Evolutionary conservation across 2,888 invertebrate genomes (phyloP), one percentile per base, ranked within the genome.

Genomic region (Hermaeophaga mercurialis): DNA sequence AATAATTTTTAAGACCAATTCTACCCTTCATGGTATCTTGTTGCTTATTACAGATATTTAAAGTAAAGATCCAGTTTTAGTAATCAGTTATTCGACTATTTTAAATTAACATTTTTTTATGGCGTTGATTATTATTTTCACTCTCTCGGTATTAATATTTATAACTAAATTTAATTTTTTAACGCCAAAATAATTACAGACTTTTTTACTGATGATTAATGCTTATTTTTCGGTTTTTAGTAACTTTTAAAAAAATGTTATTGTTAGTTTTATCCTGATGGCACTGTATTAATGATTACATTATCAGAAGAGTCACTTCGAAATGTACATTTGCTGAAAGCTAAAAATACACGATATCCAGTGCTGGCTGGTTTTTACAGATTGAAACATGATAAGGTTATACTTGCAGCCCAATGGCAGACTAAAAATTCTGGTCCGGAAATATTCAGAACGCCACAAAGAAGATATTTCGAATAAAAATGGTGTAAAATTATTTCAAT

Each of bases 41-140:
- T 97, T 43, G 90, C 92, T 73, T 97, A 97, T 78, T 97, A 89
- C 78, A 84, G 97, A 59, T 96, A 91, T 73, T 80, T 94, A 67
- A 85, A 93, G 83, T 92, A 77, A 33, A 14, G 14, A 52, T 44
- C 7, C 22, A n/a, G 8, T 46, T 12, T 22, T 22, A 41, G 26
- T 7, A n/a, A n/a, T n/a, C n/a, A n/a, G n/a, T n/a, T n/a, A n/a
- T n/a, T n/a, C n/a, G n/a, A n/a, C n/a, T n/a, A n/a, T n/a, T n/a
- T n/a, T n/a, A n/a, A n/a, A n/a, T n/a, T n/a, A n/a, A n/a, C n/a
- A n/a, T n/a, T n/a, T n/a, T n/a, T n/a, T n/a, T n/a, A n/a, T n/a
- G n/a, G n/a, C n/a, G n/a, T n/a, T n/a, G n/a, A n/a, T n/a, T n/a
- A n/a, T n/a, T n/a, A n/a, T n/a, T n/a, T n/a, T n/a, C n/a, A n/a